Percentiles rank a stretch among this genome's conserved stretches.
Evolutionary conservation across 2,797 vertebrate species (phyloP).

Genomic region (Chloroceryle amazona): DNA sequence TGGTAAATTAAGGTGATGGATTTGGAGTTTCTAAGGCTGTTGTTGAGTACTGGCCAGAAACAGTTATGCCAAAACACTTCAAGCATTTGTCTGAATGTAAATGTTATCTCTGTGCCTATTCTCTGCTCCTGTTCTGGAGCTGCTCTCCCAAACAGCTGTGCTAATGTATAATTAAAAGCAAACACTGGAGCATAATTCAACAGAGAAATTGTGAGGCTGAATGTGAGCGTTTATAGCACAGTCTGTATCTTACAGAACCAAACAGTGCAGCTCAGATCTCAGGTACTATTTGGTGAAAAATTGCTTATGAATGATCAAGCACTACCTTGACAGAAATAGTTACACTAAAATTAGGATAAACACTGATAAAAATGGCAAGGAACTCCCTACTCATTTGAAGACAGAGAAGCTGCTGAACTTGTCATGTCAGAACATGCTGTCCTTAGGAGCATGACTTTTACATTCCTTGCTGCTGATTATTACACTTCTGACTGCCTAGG

Average conservation of each 20-base stretch:
- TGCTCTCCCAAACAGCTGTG: neutral
- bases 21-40: neutral
- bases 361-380: neutral
- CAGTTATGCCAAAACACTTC: neutral
- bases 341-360: neutral
- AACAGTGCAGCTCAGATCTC: neutral
- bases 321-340: neutral
- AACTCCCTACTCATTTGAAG: neutral
- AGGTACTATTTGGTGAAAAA: neutral
- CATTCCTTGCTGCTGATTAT: neutral
- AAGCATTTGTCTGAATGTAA: neutral
- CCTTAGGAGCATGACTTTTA: neutral
- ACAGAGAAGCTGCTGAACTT: neutral
- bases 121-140: neutral
- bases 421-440: neutral
- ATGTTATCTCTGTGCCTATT: neutral
- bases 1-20: neutral
- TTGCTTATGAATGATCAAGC: neutral
- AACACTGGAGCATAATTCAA: neutral
- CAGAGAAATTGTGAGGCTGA: neutral
- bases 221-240: neutral
- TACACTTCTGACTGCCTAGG: neutral
- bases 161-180: neutral
- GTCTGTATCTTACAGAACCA: neutral
- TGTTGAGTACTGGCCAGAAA: neutral